Evolutionary conservation across 1,140 invertebrate species (phyloP), one percentile per base, ranked within the genome.

Genomic region (Zaprionus kolodkinae): DNA sequence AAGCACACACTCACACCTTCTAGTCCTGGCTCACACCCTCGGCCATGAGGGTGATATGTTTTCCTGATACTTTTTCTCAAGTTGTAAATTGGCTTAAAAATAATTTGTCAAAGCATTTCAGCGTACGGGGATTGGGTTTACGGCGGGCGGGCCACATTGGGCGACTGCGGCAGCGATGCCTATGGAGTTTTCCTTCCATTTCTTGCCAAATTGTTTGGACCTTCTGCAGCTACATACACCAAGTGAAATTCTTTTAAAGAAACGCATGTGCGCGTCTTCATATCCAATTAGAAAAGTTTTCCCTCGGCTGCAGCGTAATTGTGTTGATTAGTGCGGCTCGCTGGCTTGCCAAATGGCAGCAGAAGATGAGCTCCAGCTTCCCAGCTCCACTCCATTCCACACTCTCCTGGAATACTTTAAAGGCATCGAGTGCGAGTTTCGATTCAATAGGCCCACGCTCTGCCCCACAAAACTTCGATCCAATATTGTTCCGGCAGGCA

Each of bases 1-100:
- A 25, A 40, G 38, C 35, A 17, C 40, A 55, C 35, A 5, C 27
- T 63, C 15, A 15, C 15, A 45, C 40, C 40, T 45, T 15, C n/a
- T 15, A 15, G n/a, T n/a, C n/a, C n/a, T 45, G 40, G n/a, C 38
- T 17, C 60, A 15, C 27, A 38, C 61, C 9, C 33, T n/a, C 43
- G 25, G 17, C 45, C 60, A 62, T 70, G 59, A 68, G 77, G 83
- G 85, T 89, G 85, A 89, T 88, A 89, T 88, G 82, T 83, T 90
- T 90, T 78, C 80, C 76, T 87, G 87, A 81, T 87, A 88, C 80
- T 84, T 87, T 86, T 88, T 91, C 88, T 81, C 88, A 88, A 91
- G 83, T 91, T 91, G 88, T 91, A 91, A 91, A 91, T 91, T 91
- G 88, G 88, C 88, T 91, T 91, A 91, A 91, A 91, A 88, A 91